Evolutionary conservation across 2,888 invertebrate genomes (phyloP).

Genomic region (Aphidoletes aphidimyza): DNA sequence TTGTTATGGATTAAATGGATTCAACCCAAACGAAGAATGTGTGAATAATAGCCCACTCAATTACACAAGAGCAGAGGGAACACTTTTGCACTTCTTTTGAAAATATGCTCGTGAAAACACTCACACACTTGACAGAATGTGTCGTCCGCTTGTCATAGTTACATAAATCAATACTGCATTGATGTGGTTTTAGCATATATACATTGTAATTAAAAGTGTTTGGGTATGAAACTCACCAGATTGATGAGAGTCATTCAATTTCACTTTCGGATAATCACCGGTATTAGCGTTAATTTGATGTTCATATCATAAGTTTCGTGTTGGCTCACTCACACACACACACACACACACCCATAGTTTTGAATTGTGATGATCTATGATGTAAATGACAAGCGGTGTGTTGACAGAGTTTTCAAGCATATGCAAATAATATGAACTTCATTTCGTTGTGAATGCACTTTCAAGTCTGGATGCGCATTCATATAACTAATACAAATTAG

Average conservation of each 20-base stretch:
- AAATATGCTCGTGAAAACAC: background rate
- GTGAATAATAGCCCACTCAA: too few species aligned
- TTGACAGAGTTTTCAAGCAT: background rate
- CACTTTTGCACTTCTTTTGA: too few species aligned
- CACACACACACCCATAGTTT: background rate
- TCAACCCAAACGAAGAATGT: too few species aligned
- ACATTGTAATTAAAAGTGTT: constrained; percentile 37
- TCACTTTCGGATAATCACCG: constrained; percentile 34
- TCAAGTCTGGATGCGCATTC: constrained; percentile 9
- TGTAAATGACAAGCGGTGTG: too few species aligned
- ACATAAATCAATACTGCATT: background rate
- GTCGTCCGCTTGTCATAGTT: background rate
- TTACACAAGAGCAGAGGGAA: too few species aligned
- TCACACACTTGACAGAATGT: background rate
- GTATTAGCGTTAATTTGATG: constrained; percentile 23
- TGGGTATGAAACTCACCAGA: background rate
- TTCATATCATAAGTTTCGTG: background rate
- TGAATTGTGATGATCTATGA: background rate
- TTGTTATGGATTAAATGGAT: too few species aligned
- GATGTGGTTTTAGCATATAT: background rate
- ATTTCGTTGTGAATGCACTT: background rate
- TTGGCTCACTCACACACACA: background rate
- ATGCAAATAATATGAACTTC: background rate
- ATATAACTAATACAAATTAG: constrained; percentile 26
- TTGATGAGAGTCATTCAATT: constrained; percentile 36